Percentiles rank a stretch among this genome's conserved stretches.
phyloP scores from a whole-genome alignment of 1,140 invertebrate species.

The Apis florea region DNA sequence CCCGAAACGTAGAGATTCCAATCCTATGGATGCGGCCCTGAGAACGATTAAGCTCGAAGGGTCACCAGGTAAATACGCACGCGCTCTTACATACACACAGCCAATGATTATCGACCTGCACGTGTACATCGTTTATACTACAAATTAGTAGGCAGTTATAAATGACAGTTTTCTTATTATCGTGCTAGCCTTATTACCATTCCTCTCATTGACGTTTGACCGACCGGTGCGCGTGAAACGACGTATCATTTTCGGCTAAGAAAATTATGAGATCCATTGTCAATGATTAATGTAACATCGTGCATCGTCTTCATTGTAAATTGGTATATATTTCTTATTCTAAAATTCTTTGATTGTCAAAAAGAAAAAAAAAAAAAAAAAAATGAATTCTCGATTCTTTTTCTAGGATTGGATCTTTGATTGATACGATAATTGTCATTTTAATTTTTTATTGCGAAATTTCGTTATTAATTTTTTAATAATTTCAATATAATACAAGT shows the following conservation, averaged over 20 bases:
- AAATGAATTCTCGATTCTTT: too few relatives aligned
- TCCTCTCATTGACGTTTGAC: constrained; percentile 40
- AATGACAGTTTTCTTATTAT: constrained; percentile 70
- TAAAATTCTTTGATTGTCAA: too few relatives aligned
- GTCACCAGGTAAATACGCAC: constrained; percentile 59
- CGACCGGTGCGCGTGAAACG: constrained; percentile 30
- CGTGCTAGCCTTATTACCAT: constrained; percentile 52
- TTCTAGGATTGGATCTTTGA: too few relatives aligned
- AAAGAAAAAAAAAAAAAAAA: too few relatives aligned
- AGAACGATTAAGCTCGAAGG: constrained; percentile 55
- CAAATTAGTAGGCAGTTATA: constrained; percentile 78
- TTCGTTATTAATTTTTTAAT: too few relatives aligned
- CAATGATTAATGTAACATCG: constrained; percentile 36
- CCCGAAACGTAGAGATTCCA: not conserved
- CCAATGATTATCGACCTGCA: constrained; percentile 53
- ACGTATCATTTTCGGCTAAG: constrained; percentile 5
- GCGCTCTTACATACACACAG: constrained; percentile 43
- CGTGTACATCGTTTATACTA: constrained; percentile 71
- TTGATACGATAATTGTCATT: too few relatives aligned
- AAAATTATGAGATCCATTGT: constrained; percentile 26
- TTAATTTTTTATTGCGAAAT: too few relatives aligned
- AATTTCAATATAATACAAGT: too few relatives aligned
- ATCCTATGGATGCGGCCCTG: constrained; percentile 50
- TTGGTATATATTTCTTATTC: too few relatives aligned
- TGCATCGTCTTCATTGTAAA: not conserved